phyloP scores from a whole-genome alignment of 1,140 invertebrate genomes.

The Drosophila hydei region DNA sequence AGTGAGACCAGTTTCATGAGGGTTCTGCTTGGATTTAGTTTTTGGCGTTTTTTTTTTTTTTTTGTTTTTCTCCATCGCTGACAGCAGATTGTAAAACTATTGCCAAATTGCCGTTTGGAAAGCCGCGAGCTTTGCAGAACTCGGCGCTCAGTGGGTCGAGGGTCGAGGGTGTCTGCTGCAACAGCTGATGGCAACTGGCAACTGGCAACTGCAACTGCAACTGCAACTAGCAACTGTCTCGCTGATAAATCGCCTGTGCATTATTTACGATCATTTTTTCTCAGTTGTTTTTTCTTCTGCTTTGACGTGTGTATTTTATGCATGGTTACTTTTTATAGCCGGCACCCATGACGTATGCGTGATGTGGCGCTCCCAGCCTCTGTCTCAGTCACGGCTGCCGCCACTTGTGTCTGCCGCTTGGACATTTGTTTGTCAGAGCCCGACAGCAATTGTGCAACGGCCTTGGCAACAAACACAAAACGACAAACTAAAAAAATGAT shows the following conservation, averaged over 20 bases:
- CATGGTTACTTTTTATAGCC: slow-evolving; percentile 65
- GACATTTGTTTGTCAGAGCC: slow-evolving; percentile 19
- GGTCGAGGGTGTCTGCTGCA: slow-evolving; percentile 6
- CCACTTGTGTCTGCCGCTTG: slow-evolving; percentile 33
- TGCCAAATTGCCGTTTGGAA: slow-evolving; percentile 49
- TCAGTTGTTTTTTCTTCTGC: not conserved
- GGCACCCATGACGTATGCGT: slow-evolving; percentile 68
- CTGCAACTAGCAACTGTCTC: slow-evolving; percentile 51
- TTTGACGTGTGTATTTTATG: slow-evolving; percentile 43
- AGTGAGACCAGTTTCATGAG: slow-evolving; percentile 46
- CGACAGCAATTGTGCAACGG: slow-evolving; percentile 26
- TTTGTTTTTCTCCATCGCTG: slow-evolving; percentile 1
- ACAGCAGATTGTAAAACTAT: slow-evolving; percentile 42
- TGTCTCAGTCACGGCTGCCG: too few relatives aligned
- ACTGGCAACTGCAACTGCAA: slow-evolving; percentile 28
- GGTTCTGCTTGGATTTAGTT: slow-evolving; percentile 7
- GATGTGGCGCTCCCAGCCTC: slow-evolving; percentile 42
- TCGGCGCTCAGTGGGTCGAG: not conserved
- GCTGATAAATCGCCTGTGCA: slow-evolving; percentile 62
- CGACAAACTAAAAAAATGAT: not conserved
- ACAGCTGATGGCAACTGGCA: slow-evolving; percentile 16
- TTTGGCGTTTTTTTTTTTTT: slow-evolving; percentile 9
- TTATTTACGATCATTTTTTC: slow-evolving; percentile 56
- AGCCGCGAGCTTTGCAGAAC: slow-evolving; percentile 5
- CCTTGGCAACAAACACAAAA: slow-evolving; percentile 37